Conservation (phyloP, 2,113 vertebrate genomes). For the Tretioscincus oriximinensis region DNA sequence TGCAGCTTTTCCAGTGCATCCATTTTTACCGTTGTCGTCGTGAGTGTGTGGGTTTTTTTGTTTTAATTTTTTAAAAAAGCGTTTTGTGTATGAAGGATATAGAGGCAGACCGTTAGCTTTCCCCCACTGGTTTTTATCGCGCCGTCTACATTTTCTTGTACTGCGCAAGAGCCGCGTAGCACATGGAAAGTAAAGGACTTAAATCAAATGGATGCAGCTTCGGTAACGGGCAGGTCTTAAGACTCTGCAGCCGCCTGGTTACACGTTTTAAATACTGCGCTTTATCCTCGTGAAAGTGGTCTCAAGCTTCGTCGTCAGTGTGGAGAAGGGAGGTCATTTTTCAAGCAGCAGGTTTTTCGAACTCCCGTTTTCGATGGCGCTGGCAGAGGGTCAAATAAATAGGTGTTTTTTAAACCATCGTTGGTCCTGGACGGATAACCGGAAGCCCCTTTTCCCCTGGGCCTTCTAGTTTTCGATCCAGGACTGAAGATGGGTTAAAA, state of each 20-base stretch:
- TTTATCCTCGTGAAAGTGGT: conserved; percentile 48
- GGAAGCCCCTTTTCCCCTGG: no score
- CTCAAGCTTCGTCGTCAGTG: conserved; percentile 32
- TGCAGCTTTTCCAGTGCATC: conserved; percentile 21
- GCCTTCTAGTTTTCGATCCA: no score
- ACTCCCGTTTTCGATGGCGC: background rate
- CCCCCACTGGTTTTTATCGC: background rate
- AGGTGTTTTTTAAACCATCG: no score
- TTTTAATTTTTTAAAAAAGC: background rate
- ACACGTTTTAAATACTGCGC: background rate
- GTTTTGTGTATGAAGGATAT: conserved; percentile 27
- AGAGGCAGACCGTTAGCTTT: background rate
- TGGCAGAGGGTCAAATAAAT: no score
- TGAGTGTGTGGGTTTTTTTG: background rate
- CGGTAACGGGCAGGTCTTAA: background rate
- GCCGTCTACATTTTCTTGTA: background rate
- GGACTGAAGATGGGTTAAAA: no score
- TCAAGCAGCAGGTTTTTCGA: background rate
- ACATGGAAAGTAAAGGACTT: background rate
- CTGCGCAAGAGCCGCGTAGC: background rate
- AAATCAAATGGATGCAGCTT: background rate
- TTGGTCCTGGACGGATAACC: no score
- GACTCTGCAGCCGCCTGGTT: background rate
- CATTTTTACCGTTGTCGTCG: conserved; percentile 1
- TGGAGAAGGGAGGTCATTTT: background rate